Evolutionary conservation across 1,140 invertebrate genomes (phyloP), one percentile per base, ranked within the genome.

Genomic region (Nebria ingens): DNA sequence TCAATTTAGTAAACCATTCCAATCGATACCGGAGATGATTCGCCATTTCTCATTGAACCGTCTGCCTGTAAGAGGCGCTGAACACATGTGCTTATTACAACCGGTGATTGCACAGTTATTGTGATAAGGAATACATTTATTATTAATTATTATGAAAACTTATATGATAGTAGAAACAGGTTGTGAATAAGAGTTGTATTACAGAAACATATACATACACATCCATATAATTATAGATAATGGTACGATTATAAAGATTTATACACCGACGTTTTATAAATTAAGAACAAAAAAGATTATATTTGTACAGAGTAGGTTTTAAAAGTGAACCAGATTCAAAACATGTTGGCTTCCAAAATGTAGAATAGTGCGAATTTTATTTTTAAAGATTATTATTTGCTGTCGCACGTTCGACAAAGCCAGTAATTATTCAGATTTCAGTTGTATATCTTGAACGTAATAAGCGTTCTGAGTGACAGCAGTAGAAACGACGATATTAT

Each of bases 21-120:
- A 83, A 17, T 87, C 82, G 19, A 91, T 98, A 64, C 91, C 93
- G 4, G 86, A 92, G 68, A 89, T 97, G 82, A 91, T 98, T 62
- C 81, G 86, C 57, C 90, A 97, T 69, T 97, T 95, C 70, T 90
- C 91, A 54, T 79, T 89, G 45, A 92, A 95, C 71, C 81, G 89
- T 64, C 80, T 98, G 58, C 93, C 93, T 17, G 92, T 97, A 49
- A 81, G 90, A 57, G 93, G 93, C 42, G 92, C 93, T 2, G 93
- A 97, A 70, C 93, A 96, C 68, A 93, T 97, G 86, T 90, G 88
- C 69, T 81, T 97, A 56, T 77, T 91, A 23, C 85, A 92, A 69
- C 93, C 93, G 49, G 82, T 93, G 34, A 88, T 88, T 64, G 87
- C 85, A 56, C 88, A 91, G 68, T 77, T 92, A 65, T 85, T 93